phyloP scores from a whole-genome alignment of 1,140 invertebrate species.

The Monochamus saltuarius region DNA sequence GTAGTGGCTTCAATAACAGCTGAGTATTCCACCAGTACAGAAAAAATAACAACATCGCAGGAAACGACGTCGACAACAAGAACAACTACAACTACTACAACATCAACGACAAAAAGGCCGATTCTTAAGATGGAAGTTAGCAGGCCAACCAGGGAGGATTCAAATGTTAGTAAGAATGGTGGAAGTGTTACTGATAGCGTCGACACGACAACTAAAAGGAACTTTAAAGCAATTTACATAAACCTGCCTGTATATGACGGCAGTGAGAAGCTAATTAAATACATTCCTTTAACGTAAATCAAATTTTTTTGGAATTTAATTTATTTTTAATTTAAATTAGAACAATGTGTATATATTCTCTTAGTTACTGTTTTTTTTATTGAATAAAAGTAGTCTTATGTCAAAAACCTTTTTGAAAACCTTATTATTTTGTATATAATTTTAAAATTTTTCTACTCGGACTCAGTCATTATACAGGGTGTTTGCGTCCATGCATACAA shows the following conservation, averaged over 20 bases:
- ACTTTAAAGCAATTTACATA: conserved; percentile 42
- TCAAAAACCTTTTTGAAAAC: no score
- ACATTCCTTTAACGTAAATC: conserved; percentile 40
- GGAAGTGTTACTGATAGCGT: conserved; percentile 18
- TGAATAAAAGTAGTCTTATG: no score
- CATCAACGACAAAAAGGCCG: conserved; percentile 16
- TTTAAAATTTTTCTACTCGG: no score
- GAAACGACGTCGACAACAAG: background rate
- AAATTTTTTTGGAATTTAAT: no score
- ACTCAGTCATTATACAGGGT: no score
- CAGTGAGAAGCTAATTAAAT: conserved; percentile 38
- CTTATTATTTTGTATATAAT: no score
- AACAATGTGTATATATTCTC: conserved; percentile 17
- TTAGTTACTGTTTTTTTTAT: background rate
- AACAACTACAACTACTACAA: conserved; percentile 6
- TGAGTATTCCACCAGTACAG: background rate
- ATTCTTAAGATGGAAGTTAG: conserved; percentile 15
- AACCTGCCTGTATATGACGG: conserved; percentile 48
- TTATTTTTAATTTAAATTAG: background rate
- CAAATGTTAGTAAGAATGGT: conserved; percentile 13
- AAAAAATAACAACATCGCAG: background rate
- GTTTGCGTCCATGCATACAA: no score
- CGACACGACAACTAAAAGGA: conserved; percentile 12
- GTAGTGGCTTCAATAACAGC: background rate
- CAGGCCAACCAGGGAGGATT: conserved; percentile 28